Evolutionary conservation across 2,888 invertebrate genomes (phyloP).

Genomic region (Auanema sp.): DNA sequence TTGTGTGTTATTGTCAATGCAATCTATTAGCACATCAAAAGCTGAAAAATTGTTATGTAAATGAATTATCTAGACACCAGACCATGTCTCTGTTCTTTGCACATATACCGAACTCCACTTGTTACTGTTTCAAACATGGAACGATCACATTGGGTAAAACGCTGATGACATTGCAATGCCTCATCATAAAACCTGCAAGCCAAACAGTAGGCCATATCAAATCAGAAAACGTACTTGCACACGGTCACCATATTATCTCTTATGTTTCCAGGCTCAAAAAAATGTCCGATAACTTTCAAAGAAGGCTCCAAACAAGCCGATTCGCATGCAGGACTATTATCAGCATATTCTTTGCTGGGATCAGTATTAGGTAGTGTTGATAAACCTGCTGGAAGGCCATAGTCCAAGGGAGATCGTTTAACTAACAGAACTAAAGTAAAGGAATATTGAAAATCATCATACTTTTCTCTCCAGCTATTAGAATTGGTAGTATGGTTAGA

Average conservation of each 20-base stretch:
- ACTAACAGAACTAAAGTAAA: too few species aligned
- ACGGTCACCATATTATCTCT: not conserved
- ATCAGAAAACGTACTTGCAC: slow-evolving; percentile 2
- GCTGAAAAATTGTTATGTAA: slow-evolving; percentile 11
- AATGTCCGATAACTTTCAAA: not conserved
- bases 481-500: too few species aligned
- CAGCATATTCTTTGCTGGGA: not conserved
- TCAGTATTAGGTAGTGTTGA: too few species aligned
- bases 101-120: slow-evolving; percentile 15
- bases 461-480: too few species aligned
- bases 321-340: slow-evolving; percentile 8
- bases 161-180: slow-evolving; percentile 13
- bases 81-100: slow-evolving; percentile 10
- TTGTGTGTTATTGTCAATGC: slow-evolving; percentile 6
- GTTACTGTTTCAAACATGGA: slow-evolving; percentile 11
- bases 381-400: too few species aligned
- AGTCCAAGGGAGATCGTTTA: too few species aligned
- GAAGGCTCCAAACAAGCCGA: slow-evolving; percentile 5
- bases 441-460: too few species aligned
- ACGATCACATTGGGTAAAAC: slow-evolving; percentile 12
- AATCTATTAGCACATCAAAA: slow-evolving; percentile 8
- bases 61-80: too few species aligned
- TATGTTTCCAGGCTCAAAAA: slow-evolving; percentile 10
- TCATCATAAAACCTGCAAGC: slow-evolving; percentile 12
- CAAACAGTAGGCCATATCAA: not conserved